Evolutionary conservation across 2,888 invertebrate genomes (phyloP).

Genomic region (Dolichomitus sp.): DNA sequence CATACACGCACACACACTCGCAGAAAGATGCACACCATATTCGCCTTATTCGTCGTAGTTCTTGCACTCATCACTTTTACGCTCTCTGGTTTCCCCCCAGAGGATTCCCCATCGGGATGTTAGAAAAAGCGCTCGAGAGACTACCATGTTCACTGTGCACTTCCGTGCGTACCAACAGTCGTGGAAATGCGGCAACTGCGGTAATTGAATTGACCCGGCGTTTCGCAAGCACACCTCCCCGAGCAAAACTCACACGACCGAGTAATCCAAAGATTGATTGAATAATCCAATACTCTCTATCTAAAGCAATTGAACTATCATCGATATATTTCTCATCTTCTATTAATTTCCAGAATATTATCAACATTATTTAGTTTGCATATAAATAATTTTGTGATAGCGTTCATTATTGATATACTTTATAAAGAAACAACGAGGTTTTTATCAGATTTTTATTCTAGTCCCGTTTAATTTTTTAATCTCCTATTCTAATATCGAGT

Average conservation of each 20-base stretch:
- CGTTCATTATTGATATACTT: too few species aligned
- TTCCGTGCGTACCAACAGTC: conserved; percentile 28
- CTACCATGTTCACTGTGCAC: conserved; percentile 10
- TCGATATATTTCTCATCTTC: neutral
- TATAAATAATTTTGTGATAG: too few species aligned
- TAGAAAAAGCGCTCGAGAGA: conserved; percentile 44
- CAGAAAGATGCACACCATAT: neutral
- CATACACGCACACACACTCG: neutral
- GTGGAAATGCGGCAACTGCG: conserved; percentile 16
- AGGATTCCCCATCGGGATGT: conserved; percentile 32
- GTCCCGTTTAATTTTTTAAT: too few species aligned
- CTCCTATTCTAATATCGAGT: too few species aligned
- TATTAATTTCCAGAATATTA: neutral
- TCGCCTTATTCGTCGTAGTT: conserved; percentile 25
- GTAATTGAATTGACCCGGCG: conserved; percentile 60
- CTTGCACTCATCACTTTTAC: conserved; percentile 41
- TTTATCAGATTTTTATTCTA: too few species aligned
- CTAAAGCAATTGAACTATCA: conserved; percentile 20
- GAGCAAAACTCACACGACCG: conserved; percentile 45
- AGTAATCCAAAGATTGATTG: conserved; percentile 51
- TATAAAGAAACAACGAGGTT: too few species aligned
- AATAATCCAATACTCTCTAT: conserved; percentile 16
- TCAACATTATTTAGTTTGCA: neutral
- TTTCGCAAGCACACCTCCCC: conserved; percentile 22
- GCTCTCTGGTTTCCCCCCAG: conserved; percentile 30